These are phyloP conservation scores for Thunnus thynnus DNA, from an alignment of 2,113 vertebrate species.

Conservation along the genomic window DNA sequence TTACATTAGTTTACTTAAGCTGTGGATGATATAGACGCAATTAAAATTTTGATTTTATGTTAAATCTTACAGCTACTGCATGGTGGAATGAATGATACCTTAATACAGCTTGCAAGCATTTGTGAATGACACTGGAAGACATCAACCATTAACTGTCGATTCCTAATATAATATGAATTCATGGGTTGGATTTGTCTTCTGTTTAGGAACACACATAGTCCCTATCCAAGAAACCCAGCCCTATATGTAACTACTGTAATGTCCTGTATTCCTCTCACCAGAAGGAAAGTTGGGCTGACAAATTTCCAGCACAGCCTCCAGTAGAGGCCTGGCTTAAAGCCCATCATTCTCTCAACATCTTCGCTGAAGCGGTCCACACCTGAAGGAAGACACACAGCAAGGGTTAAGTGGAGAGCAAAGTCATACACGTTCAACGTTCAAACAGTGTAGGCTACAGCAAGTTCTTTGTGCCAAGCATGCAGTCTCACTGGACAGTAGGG, in stretches of 20 bases:
- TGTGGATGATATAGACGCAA: not conserved
- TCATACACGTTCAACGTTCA: not conserved
- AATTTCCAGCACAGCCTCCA: constrained; percentile 99
- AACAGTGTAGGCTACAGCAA: not conserved
- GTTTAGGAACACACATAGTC: not conserved
- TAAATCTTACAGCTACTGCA: not conserved
- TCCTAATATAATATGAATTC: too few relatives aligned
- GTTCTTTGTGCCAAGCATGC: constrained; percentile 27
- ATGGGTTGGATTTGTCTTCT: not conserved
- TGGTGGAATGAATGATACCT: not conserved
- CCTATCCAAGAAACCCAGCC: not conserved
- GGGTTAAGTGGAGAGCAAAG: constrained; percentile 2
- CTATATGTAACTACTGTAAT: not conserved
- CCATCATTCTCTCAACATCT: constrained; percentile 98
- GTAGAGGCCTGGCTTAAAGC: constrained; percentile 98
- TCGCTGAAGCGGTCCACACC: constrained; percentile 99
- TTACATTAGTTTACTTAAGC: constrained; percentile 9
- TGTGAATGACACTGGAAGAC: not conserved
- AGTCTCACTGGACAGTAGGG: constrained; percentile 12
- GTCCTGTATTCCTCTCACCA: constrained; percentile 86
- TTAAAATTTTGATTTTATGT: not conserved
- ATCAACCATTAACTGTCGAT: not conserved
- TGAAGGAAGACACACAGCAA: constrained; percentile 71
- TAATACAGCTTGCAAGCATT: not conserved
- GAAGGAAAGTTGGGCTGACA: constrained; percentile 94